phyloP scores from a whole-genome alignment of 2,888 invertebrate species.

The Mesodorylaimus sp. region DNA sequence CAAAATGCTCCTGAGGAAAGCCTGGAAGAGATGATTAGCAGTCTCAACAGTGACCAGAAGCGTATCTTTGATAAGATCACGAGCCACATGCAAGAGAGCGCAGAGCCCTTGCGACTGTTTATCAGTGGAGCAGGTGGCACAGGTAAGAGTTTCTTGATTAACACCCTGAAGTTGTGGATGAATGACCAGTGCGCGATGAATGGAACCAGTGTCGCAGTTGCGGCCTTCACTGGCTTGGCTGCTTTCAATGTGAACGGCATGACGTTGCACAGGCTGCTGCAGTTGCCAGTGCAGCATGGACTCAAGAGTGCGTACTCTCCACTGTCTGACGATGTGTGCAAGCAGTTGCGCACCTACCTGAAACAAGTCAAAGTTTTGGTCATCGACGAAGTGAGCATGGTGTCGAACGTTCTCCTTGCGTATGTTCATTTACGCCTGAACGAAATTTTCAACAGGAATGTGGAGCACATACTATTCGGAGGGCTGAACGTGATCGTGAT shows the following conservation, averaged over 20 bases:
- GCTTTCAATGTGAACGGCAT: conserved; percentile 12
- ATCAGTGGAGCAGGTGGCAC: conserved; percentile 13
- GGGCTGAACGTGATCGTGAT: neutral
- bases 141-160: conserved; percentile 14
- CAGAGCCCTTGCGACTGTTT: conserved; percentile 6
- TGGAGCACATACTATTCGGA: neutral
- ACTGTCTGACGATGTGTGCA: neutral
- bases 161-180: conserved; percentile 5
- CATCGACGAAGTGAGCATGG: neutral
- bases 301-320: neutral
- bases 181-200: neutral
- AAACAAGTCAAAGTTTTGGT: neutral
- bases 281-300: conserved; percentile 9
- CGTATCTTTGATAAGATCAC: neutral
- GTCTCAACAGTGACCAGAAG: neutral
- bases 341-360: neutral
- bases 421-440: neutral
- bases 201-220: neutral
- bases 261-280: conserved; percentile 13
- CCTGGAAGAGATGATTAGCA: too few species aligned
- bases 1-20: neutral
- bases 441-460: neutral
- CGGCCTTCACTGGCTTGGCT: conserved; percentile 15
- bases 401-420: neutral
- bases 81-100: neutral